Evolutionary conservation across 92 coral and sea anemone genomes (phyloP), one percentile per base, ranked within the genome.

Genomic region (Nematostella vectensis): DNA sequence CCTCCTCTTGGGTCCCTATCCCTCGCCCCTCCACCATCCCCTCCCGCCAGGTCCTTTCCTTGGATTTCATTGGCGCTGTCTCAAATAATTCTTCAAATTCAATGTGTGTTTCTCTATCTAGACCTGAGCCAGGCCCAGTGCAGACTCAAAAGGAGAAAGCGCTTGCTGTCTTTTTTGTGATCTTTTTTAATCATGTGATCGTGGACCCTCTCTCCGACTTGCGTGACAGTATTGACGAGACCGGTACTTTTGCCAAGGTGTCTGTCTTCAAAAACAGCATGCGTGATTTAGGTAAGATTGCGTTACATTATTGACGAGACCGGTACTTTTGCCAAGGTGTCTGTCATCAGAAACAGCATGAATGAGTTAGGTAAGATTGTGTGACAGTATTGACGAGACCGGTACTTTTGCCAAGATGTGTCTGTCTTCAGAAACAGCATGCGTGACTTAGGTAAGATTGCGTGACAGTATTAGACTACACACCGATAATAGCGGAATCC

Each of bases 131-230:
- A 26, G 76, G 69, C 43, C 88, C 95, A 25, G 48, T 51, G 28
- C 61, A 55, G 24, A 65, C 68, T 22, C 40, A 38, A 3, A 80
- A 75, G 20, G 72, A 82, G 8, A 52, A 49, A 23, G 86, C 86
- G 26, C 55, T 85, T 55, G 78, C 79, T 3, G 68, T 65, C 15
- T 85, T 75, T 57, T 53, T 85, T 22, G 77, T 85, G 8, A 52
- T 85, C 12, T 59, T 54, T 47, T 85, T 85, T 48, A 76, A 74
- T 10, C 75, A 82, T 33, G 65, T 83, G 18, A 86, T 85, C 1
- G 95, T 88, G 1, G 95, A 85, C 58, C 95, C 95, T 1, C 50
- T 80, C 1, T 86, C 95, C 4, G 69, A 81, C 3, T 42, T 85
- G 29, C 40, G 95, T 55, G 95, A 85, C 29, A 62, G 48, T 43